Conservation (phyloP, 2,113 vertebrate genomes). For the Rhabdomys dilectus region DNA sequence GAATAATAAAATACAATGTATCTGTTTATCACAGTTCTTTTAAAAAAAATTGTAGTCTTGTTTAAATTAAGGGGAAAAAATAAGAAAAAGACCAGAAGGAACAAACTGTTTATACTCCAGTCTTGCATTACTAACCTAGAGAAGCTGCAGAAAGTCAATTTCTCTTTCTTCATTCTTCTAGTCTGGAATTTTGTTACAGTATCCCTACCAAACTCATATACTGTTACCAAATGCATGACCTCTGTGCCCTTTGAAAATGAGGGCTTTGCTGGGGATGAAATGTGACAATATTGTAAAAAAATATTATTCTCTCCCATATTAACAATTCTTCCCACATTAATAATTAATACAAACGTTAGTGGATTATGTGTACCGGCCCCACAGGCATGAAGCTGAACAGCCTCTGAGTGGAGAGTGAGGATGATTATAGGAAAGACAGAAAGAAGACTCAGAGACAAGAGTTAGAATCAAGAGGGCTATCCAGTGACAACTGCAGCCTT, state of each 20-base stretch:
- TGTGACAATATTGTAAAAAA: background rate
- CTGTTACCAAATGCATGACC: background rate
- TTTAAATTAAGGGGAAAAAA: background rate
- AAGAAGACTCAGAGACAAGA: too few relatives aligned
- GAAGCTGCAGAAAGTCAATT: constrained; percentile 9
- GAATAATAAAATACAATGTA: constrained; percentile 35
- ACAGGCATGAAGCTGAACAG: too few relatives aligned
- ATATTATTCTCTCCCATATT: background rate
- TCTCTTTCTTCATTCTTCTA: background rate
- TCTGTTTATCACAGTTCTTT: background rate
- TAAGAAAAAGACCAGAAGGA: background rate
- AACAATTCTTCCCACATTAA: background rate
- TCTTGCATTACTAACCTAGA: background rate
- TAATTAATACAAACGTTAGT: background rate
- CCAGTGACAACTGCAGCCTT: too few relatives aligned
- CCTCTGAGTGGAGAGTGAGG: too few relatives aligned
- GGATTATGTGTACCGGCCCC: background rate
- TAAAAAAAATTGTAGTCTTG: constrained; percentile 20
- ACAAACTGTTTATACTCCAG: background rate
- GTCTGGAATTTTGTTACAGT: background rate
- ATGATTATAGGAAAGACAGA: too few relatives aligned
- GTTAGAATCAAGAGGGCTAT: too few relatives aligned
- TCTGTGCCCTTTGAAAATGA: constrained; percentile 17
- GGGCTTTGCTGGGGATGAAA: constrained; percentile 21
- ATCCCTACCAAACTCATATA: background rate